Conservation (phyloP, 2,113 vertebrate genomes). For the Colaptes auratus region DNA sequence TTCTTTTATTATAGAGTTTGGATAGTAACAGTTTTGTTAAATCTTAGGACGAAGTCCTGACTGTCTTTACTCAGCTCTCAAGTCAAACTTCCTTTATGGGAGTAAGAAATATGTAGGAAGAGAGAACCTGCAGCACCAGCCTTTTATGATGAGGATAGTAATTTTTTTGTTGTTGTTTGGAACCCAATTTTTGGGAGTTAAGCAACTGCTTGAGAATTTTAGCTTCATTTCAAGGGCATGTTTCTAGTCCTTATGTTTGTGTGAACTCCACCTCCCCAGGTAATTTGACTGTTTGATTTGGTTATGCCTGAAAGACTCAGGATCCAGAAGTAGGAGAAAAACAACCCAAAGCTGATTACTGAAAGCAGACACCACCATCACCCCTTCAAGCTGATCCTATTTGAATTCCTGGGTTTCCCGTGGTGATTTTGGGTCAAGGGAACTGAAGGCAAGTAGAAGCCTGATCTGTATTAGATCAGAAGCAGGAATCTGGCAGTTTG, state of each 20-base stretch:
- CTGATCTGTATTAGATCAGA: background rate
- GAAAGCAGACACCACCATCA: background rate
- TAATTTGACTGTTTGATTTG: background rate
- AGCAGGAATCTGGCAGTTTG: background rate
- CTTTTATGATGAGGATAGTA: background rate
- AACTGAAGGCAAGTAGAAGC: background rate
- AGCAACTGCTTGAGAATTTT: conserved; percentile 6
- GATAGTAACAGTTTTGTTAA: background rate
- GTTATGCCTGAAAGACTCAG: conserved; percentile 4
- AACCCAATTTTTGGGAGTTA: background rate
- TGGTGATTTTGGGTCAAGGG: conserved; percentile 26
- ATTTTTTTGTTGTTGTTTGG: background rate
- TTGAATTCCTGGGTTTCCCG: conserved; percentile 33
- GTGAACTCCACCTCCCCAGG: background rate
- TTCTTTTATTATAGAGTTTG: background rate
- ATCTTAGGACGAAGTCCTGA: background rate
- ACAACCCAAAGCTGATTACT: background rate
- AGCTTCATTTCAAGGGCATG: background rate
- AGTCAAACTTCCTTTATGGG: background rate
- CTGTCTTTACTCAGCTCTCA: background rate
- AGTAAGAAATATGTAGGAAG: background rate
- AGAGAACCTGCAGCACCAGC: background rate
- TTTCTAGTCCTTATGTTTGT: background rate
- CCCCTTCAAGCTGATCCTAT: background rate
- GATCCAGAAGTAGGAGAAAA: conserved; percentile 15